Evolutionary conservation across 2,888 invertebrate species (phyloP), one percentile per base, ranked within the genome.

Genomic region (Agrochola litura): DNA sequence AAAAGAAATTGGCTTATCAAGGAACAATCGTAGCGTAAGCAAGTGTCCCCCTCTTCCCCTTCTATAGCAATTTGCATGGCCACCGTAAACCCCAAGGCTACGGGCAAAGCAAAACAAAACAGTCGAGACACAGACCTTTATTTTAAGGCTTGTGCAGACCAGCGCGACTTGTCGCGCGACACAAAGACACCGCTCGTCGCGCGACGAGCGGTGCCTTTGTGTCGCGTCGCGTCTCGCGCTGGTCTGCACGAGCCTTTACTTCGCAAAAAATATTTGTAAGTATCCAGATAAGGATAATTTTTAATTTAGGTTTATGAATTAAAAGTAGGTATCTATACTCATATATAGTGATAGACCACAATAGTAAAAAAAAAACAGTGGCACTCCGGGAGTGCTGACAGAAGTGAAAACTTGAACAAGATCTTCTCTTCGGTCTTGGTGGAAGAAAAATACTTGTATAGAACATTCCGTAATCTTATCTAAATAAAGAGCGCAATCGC

Each of bases 41-140:
- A 79, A 88, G 86, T 74, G 88, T 76, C 76, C 75, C 65, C 77
- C 73, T 52, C 52, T 74, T 70, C 70, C 79, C 73, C 46, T 75
- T 46, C 49, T 10, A n/a, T 69, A 70, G 68, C 86, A 88, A 88
- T 89, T 88, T 89, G 84, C 88, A 88, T 86, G 82, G 81, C 82
- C 41, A 78, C 82, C 81, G 84, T 79, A 64, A 60, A 68, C 81
- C 86, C 73, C 49, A 54, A 70, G 82, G 88, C 88, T 72, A 67
- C 43, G 58, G 30, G 65, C 64, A 75, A 79, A 77, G 73, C 66
- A 79, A 81, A 84, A 86, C 79, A 82, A 83, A 83, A 61, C 64
- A 77, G 73, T 58, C 74, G 63, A 60, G 60, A 79, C 65, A 76
- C 68, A 41, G 41, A 70, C 71, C 41, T 78, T 58, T 25, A 79